Percentiles rank a stretch among this genome's conserved stretches.
These are phyloP conservation scores for Falco cherrug DNA, from an alignment of 2,797 vertebrate species.

Conservation along the genomic window DNA sequence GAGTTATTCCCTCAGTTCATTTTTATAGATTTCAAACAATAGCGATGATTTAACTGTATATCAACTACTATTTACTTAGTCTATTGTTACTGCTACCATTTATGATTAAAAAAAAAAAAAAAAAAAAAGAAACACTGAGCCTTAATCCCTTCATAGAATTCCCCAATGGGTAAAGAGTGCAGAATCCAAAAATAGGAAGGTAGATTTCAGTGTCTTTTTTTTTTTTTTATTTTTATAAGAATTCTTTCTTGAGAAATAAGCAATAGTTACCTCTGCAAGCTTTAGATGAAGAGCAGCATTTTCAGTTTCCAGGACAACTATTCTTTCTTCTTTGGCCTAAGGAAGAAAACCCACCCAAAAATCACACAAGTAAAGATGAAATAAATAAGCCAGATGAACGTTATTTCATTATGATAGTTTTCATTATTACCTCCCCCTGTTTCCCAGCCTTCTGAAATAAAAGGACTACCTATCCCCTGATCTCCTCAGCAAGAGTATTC, in stretches of 20 bases:
- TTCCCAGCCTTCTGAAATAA: not conserved
- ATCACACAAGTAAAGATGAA: not conserved
- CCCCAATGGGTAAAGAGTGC: not conserved
- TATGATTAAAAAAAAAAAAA: not conserved
- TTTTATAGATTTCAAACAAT: not conserved
- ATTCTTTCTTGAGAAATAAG: not conserved
- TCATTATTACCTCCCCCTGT: not conserved
- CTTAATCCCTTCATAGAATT: not conserved
- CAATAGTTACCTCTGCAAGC: slow-evolving; percentile 81
- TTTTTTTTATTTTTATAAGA: not conserved
- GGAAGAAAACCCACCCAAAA: not conserved
- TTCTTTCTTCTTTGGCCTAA: slow-evolving; percentile 87
- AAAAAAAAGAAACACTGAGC: not conserved
- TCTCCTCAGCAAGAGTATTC: not conserved
- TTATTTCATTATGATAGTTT: not conserved
- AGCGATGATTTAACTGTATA: not conserved
- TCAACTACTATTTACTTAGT: not conserved
- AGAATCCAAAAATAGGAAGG: not conserved
- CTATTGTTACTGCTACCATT: not conserved
- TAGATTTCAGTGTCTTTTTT: not conserved
- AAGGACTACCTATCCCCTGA: fast-evolving
- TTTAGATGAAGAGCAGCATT: slow-evolving; percentile 87
- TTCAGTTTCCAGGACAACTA: slow-evolving; percentile 86
- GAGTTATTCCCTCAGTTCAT: not conserved
- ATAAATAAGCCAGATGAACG: fast-evolving